phyloP scores from a whole-genome alignment of 2,888 invertebrate genomes.

The Exocentrus adspersus region DNA sequence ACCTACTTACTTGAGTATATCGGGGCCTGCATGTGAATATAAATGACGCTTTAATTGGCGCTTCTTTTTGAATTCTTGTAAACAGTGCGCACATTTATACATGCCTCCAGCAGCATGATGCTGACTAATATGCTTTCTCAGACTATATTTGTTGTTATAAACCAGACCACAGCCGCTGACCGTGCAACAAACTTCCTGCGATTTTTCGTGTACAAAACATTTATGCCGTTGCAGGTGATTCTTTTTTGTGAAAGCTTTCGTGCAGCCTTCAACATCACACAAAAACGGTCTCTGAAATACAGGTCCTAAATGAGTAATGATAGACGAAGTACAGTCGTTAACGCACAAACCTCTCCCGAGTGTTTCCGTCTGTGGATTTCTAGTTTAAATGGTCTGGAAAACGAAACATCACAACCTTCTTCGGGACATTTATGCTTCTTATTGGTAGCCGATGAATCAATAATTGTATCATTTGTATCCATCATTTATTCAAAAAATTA shows the following conservation, averaged over 20 bases:
- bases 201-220: constrained; percentile 40
- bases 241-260: constrained; percentile 49
- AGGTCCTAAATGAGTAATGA: not conserved
- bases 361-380: constrained; percentile 36
- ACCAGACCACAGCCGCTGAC: constrained; percentile 46
- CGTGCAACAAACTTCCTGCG: constrained; percentile 41
- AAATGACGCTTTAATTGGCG: constrained; percentile 49
- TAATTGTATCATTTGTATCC: too few relatives aligned
- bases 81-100: constrained; percentile 50
- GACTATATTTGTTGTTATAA: constrained; percentile 50
- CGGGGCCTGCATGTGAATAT: constrained; percentile 43
- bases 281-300: constrained; percentile 47
- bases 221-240: constrained; percentile 53
- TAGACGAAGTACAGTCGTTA: not conserved
- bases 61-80: constrained; percentile 51
- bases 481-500: too few relatives aligned
- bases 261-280: constrained; percentile 47
- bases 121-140: constrained; percentile 51
- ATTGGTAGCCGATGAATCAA: not conserved
- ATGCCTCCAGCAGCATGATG: constrained; percentile 40
- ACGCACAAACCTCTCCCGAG: constrained; percentile 33
- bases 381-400: constrained; percentile 27
- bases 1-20: constrained; percentile 43
- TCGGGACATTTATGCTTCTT: constrained; percentile 27
- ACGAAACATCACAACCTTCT: constrained; percentile 32